Evolutionary conservation across 2,888 invertebrate species (phyloP).

Genomic region (Pherbina coryleti): DNA sequence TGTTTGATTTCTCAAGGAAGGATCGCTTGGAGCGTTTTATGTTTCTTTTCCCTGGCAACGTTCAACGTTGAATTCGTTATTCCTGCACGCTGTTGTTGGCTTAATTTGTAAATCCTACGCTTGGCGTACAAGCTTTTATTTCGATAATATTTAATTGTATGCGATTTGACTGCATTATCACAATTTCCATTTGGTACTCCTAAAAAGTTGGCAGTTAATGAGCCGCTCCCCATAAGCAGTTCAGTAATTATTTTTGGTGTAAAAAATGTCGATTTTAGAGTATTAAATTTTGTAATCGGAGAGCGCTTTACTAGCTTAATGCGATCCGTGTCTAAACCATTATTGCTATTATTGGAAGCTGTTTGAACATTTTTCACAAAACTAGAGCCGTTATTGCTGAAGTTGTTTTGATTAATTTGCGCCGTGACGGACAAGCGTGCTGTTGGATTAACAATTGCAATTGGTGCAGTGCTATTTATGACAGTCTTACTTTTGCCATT

Average conservation of each 20-base stretch:
- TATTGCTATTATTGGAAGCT: conserved; percentile 37
- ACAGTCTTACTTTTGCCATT: conserved; percentile 10
- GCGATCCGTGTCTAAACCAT: conserved; percentile 52
- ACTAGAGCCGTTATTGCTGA: neutral
- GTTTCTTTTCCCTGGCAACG: neutral
- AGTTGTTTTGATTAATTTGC: conserved; percentile 11
- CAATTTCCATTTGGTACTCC: conserved; percentile 4
- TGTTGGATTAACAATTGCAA: conserved; percentile 27
- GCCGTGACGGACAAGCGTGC: neutral
- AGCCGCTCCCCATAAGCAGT: conserved; percentile 52
- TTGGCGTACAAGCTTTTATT: neutral
- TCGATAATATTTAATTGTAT: neutral
- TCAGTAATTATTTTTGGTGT: conserved; percentile 60
- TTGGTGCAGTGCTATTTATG: conserved; percentile 1
- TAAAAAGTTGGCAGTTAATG: neutral
- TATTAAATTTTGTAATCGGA: conserved; percentile 47
- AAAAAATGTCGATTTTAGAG: conserved; percentile 42
- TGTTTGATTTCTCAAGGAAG: neutral
- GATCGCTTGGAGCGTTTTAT: neutral
- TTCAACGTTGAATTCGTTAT: neutral
- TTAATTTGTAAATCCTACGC: conserved; percentile 1
- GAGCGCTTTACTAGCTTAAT: conserved; percentile 60
- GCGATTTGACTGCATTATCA: conserved; percentile 7
- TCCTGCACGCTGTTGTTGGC: neutral
- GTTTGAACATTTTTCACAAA: neutral